phyloP scores from a whole-genome alignment of 1,140 invertebrate genomes.

The Trichoplusia ni region DNA sequence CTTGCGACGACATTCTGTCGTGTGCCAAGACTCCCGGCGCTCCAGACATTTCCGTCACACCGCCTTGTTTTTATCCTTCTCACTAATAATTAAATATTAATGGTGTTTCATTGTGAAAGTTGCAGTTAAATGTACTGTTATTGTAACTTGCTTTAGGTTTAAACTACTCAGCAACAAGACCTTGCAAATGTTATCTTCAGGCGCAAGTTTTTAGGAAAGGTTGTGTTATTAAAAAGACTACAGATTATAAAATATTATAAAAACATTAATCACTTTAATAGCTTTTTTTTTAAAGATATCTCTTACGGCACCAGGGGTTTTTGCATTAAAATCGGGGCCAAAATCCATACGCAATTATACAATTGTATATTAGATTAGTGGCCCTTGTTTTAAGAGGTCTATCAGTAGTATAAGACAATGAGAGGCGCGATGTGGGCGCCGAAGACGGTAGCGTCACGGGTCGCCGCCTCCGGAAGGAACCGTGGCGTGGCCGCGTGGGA shows the following conservation, averaged over 20 bases:
- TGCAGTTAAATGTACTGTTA: neutral
- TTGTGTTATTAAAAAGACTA: too few relatives aligned
- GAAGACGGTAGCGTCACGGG: slow-evolving; percentile 74
- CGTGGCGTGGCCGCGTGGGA: slow-evolving; percentile 69
- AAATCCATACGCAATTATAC: neutral
- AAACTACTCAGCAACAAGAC: too few relatives aligned
- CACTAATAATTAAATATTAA: slow-evolving; percentile 52
- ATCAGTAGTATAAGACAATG: slow-evolving; percentile 38
- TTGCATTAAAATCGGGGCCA: neutral
- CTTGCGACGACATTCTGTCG: slow-evolving; percentile 50
- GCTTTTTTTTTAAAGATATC: too few relatives aligned
- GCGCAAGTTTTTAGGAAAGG: too few relatives aligned
- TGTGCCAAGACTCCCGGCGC: slow-evolving; percentile 40
- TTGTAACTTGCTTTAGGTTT: neutral
- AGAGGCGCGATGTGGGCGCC: slow-evolving; percentile 44
- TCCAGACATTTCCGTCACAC: slow-evolving; percentile 55
- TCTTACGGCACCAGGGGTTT: too few relatives aligned
- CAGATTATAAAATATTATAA: too few relatives aligned
- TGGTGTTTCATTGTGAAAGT: slow-evolving; percentile 20
- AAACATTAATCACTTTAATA: too few relatives aligned
- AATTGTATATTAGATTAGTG: slow-evolving; percentile 19
- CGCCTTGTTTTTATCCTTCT: slow-evolving; percentile 45
- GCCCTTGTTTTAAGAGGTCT: slow-evolving; percentile 19
- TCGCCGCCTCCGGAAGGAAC: slow-evolving; percentile 76
- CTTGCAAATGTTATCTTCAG: too few relatives aligned